A percentile compares a stretch with the other conserved stretches of the same genome.
These are phyloP conservation scores for Catamblyrhynchus diadema DNA, from an alignment of 2,797 vertebrate genomes.

Conservation along the genomic window DNA sequence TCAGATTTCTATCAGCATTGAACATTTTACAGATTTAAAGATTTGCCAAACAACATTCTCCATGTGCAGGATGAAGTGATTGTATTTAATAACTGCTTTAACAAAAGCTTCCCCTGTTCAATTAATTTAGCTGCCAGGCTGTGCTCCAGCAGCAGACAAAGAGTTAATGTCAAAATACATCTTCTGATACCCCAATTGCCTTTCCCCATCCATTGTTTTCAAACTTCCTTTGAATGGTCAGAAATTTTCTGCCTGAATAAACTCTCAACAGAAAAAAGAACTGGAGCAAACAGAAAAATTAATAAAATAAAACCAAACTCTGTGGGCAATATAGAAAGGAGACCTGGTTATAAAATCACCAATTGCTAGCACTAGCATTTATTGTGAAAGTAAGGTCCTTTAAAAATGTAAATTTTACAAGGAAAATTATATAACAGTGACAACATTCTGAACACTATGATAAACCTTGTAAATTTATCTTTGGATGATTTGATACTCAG, in stretches of 20 bases:
- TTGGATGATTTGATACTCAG: neutral
- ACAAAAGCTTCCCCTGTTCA: neutral
- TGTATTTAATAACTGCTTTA: neutral
- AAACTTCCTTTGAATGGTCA: constrained; percentile 39
- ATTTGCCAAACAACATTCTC: neutral
- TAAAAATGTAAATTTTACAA: neutral
- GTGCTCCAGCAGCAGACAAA: constrained; percentile 9
- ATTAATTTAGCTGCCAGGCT: neutral
- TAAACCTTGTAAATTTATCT: neutral
- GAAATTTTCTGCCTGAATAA: constrained; percentile 58
- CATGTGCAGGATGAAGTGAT: neutral
- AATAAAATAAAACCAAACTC: neutral
- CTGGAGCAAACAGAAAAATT: neutral
- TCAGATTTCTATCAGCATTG: neutral
- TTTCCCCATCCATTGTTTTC: constrained; percentile 40
- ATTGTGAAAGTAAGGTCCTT: neutral
- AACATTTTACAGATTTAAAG: neutral
- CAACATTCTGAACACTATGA: neutral
- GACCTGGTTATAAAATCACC: neutral
- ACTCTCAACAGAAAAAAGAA: constrained; percentile 13
- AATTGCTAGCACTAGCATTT: neutral
- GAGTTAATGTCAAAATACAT: constrained; percentile 57
- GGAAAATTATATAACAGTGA: neutral
- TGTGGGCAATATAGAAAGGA: neutral
- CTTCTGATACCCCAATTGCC: neutral